Conservation (phyloP, 2,113 vertebrate genomes). For the Theristicus caerulescens region DNA sequence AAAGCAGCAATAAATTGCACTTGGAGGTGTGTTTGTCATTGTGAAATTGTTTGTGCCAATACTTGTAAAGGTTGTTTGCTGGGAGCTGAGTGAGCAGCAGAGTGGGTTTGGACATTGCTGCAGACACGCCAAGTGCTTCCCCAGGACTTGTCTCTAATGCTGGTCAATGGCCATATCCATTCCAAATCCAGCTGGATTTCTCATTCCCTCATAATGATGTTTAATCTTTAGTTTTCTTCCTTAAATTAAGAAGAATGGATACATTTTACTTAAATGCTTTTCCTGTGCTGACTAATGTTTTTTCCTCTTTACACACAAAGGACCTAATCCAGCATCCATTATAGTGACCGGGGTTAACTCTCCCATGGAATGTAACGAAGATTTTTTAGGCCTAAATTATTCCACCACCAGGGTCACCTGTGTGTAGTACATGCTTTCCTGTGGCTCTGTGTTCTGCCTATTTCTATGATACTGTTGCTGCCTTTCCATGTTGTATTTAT, state of each 20-base stretch:
- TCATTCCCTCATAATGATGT: neutral
- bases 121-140: neutral
- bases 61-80: neutral
- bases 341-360: neutral
- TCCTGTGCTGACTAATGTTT: neutral
- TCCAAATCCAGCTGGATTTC: conserved; percentile 9
- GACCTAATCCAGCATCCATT: neutral
- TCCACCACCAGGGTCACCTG: neutral
- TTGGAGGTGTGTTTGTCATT: neutral
- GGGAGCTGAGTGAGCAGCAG: neutral
- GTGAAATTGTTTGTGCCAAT: neutral
- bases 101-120: neutral
- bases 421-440: neutral
- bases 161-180: neutral
- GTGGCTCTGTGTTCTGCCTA: neutral
- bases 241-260: neutral
- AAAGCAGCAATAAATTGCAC: neutral
- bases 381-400: neutral
- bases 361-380: neutral
- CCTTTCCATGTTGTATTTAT: neutral
- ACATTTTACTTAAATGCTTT: neutral
- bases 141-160: neutral
- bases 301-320: neutral
- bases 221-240: neutral
- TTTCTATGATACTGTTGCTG: neutral